phyloP scores from a whole-genome alignment of 2,113 vertebrate genomes.

The Helogale parvula region DNA sequence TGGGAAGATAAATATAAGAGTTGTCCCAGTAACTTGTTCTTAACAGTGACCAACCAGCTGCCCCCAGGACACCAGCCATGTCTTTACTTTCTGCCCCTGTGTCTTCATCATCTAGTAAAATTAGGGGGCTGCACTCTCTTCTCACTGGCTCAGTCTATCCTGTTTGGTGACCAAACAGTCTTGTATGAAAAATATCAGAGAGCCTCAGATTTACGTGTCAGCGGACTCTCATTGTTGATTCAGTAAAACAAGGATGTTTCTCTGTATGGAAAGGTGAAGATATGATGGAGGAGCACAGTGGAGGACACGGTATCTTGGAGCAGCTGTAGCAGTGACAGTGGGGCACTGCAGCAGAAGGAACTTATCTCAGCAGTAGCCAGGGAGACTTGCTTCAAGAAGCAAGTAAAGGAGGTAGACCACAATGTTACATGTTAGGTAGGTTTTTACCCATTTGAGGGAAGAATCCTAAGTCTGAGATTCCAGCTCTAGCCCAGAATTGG shows the following conservation, averaged over 20 bases:
- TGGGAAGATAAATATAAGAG: background rate
- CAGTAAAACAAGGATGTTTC: background rate
- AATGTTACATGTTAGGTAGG: background rate
- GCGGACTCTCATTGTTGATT: background rate
- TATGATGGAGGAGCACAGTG: fast-evolving
- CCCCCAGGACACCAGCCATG: background rate
- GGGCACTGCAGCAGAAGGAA: background rate
- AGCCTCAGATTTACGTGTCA: background rate
- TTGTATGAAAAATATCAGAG: background rate
- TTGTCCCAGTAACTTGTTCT: background rate
- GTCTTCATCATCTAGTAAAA: background rate
- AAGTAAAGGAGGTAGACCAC: no score
- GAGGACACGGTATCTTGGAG: background rate
- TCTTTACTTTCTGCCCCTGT: background rate
- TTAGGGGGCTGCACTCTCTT: background rate
- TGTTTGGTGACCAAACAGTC: background rate
- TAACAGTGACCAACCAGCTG: background rate
- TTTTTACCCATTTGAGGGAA: background rate
- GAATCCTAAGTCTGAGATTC: background rate
- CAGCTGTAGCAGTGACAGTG: fast-evolving
- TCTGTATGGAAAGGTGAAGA: background rate
- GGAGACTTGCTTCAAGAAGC: background rate
- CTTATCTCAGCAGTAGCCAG: background rate
- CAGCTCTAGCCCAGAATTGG: background rate
- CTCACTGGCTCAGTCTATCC: background rate